Base-by-base conservation (phyloP, 1,140 invertebrate genomes). In the Drosophila pseudoananassae region DNA sequence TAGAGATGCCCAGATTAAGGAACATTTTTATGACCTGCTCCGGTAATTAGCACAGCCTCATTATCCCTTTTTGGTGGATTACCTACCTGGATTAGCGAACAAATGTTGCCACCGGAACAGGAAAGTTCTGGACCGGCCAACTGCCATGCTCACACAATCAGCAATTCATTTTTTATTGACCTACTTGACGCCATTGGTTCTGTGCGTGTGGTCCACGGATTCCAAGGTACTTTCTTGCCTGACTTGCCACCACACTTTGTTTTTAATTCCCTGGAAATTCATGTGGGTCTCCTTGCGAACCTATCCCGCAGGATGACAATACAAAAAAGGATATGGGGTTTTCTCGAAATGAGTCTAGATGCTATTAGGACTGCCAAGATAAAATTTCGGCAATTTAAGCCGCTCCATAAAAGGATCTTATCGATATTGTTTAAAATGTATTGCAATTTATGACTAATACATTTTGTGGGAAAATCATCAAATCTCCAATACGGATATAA, bases 61-160 rank as follows among this genome's bases (percentile, higher is more conserved):
- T 45, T 59, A 68, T 66, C 43, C 80, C 47, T 53, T 47, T 55
- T 14, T 63, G 33, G 36, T 27, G 40, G 31, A 40, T 63, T 78
- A 83, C 79, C 80, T 43, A 17, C 40, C 40, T 64, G 70, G 6
- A 69, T 15, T 33, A 15, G 8, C 20, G 40, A 17, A 23, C 49
- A 52, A 69, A 56, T 46, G 63, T 68, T 38, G 63, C 38, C 52
- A 76, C 74, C 74, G 80, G 80, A 83, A 84, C 80, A 79, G 76
- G 70, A 83, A 74, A 81, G 25, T 43, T 61, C 60, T 55, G 33
- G 38, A 36, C 31, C 8, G 27, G 63, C 6, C 50, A 38, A 47
- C 40, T 43, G 58, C 43, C 43, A 40, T 56, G 52, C 29, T 45
- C 36, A 57, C 45, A 38, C 15, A 17, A 33, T 14, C 15, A 3